phyloP scores from a whole-genome alignment of 2,113 vertebrate genomes.

The Aleadryas rufinucha region DNA sequence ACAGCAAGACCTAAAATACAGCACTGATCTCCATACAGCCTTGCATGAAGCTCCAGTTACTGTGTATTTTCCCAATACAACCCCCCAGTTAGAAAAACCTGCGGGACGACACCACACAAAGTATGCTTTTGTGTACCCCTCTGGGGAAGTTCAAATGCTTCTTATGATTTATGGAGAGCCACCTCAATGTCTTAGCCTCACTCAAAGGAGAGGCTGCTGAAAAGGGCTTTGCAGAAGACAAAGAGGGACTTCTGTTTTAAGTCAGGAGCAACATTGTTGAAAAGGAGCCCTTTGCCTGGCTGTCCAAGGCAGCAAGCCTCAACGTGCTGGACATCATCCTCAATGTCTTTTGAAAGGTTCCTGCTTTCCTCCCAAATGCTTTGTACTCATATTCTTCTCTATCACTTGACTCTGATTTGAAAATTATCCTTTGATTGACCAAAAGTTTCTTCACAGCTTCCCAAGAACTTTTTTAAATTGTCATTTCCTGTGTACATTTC shows the following conservation, averaged over 20 bases:
- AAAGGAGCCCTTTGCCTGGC: neutral
- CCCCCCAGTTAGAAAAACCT: neutral
- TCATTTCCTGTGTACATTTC: neutral
- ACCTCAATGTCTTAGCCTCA: neutral
- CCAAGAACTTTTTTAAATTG: neutral
- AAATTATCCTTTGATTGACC: neutral
- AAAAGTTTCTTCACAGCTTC: neutral
- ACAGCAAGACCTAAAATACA: neutral
- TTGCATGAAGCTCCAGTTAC: neutral
- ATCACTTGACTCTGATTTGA: neutral
- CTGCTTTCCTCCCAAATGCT: neutral
- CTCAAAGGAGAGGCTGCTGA: neutral
- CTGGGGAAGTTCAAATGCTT: neutral
- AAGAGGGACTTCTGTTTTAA: neutral
- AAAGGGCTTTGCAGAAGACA: neutral
- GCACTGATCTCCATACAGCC: neutral
- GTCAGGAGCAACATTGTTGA: neutral
- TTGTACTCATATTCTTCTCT: neutral
- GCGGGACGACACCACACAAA: fast-evolving
- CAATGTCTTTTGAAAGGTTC: neutral
- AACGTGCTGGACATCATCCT: neutral
- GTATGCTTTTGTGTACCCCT: neutral
- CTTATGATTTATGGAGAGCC: neutral
- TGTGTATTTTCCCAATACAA: neutral
- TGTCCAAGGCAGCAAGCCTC: neutral